Percentiles rank a stretch among this genome's conserved stretches.
Conservation (phyloP, 1,140 invertebrate species). For the Macrocentrus cingulum region DNA sequence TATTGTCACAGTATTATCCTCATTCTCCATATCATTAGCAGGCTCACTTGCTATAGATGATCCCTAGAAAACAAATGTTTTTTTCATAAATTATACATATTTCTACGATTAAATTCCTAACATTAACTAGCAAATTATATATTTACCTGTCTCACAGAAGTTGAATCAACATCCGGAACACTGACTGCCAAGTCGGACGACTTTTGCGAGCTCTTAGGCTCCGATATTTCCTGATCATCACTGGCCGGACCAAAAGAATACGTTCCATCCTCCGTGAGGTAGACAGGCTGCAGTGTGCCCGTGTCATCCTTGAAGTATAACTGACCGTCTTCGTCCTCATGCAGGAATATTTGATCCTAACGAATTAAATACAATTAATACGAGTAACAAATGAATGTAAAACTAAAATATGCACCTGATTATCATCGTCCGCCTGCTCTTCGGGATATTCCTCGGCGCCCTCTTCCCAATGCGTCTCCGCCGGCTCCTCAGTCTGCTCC, state of each 20-base stretch:
- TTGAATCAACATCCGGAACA: constrained; percentile 32
- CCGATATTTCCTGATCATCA: constrained; percentile 44
- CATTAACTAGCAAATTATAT: too few relatives aligned
- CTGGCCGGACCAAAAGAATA: constrained; percentile 48
- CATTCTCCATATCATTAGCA: constrained; percentile 40
- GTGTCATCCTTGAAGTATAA: constrained; percentile 55
- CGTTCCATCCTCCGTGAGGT: constrained; percentile 54
- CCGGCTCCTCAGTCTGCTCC: constrained; percentile 30
- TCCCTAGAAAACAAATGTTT: constrained; percentile 13
- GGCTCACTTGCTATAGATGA: constrained; percentile 12
- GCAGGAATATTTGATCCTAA: constrained; percentile 54
- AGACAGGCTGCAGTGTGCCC: constrained; percentile 51
- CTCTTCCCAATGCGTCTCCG: constrained; percentile 15
- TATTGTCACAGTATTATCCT: constrained; percentile 56
- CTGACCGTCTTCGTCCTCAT: constrained; percentile 55
- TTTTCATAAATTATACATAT: neutral
- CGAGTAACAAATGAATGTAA: neutral
- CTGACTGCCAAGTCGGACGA: constrained; percentile 15
- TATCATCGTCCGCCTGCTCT: constrained; percentile 42
- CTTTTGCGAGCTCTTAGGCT: constrained; percentile 18
- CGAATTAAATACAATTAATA: constrained; percentile 22
- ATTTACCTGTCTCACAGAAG: constrained; percentile 14
- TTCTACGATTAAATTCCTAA: too few relatives aligned
- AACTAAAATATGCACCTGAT: too few relatives aligned
- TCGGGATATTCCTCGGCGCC: constrained; percentile 15